phyloP scores from a whole-genome alignment of 1,140 invertebrate genomes.

The Chelonus insularis region DNA sequence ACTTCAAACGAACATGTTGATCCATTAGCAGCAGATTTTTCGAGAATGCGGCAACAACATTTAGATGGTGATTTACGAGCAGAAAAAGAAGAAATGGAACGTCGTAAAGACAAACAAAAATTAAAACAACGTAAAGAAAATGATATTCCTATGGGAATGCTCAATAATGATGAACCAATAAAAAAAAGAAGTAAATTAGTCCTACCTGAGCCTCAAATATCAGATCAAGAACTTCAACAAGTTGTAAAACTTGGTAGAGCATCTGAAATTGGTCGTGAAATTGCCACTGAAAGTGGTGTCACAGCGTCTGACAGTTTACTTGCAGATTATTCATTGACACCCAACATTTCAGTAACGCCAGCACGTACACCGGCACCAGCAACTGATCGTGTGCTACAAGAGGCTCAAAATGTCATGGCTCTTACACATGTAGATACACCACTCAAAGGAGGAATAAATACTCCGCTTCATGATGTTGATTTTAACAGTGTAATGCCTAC shows the following conservation, averaged over 20 bases:
- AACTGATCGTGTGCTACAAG: conserved; percentile 76
- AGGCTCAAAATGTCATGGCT: conserved; percentile 98
- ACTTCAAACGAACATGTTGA: conserved; percentile 87
- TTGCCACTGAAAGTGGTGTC: conserved; percentile 81
- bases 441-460: conserved; percentile 94
- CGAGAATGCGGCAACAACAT: conserved; percentile 86
- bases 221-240: conserved; percentile 86
- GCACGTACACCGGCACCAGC: conserved; percentile 75
- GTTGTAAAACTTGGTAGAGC: conserved; percentile 96
- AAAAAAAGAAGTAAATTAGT: conserved; percentile 96
- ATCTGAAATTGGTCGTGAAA: conserved; percentile 90
- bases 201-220: conserved; percentile 94
- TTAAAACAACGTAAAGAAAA: conserved; percentile 95
- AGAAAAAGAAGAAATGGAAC: conserved; percentile 87
- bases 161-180: conserved; percentile 86
- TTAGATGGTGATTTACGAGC: conserved; percentile 88
- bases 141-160: conserved; percentile 89
- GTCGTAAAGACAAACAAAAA: conserved; percentile 90
- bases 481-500: conserved; percentile 83
- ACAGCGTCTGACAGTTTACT: conserved; percentile 83
- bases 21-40: conserved; percentile 87
- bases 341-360: conserved; percentile 77
- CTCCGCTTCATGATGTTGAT: conserved; percentile 86
- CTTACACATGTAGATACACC: conserved; percentile 97
- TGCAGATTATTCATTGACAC: conserved; percentile 88